Evolutionary conservation across 2,888 invertebrate genomes (phyloP), one percentile per base, ranked within the genome.

Genomic region (Melangyna quadrimaculata): DNA sequence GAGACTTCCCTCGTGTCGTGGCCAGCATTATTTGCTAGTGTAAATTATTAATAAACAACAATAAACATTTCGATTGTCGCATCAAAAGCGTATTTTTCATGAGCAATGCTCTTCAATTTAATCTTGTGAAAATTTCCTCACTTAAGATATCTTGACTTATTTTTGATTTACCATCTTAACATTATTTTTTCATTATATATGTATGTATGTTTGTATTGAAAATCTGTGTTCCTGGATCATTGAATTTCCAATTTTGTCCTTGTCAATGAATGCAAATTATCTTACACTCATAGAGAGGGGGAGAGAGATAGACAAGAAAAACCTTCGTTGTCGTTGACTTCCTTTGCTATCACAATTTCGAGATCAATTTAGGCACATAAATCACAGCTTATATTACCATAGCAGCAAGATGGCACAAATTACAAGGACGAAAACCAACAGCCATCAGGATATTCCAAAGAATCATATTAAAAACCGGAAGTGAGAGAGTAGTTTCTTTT

Each of bases 241-340:
- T 69, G 69, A 65, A 45, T 69, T 69, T 69, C 69, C 69, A 69
- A 69, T 69, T 69, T 53, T 37, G 69, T 69, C 17, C 37, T 48
- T 53, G 53, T 69, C 69, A 69, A 69, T 69, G 51, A 37, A 69
- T 53, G 69, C 69, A 69, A 69, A 69, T 69, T 69, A 65, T 45
- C 7, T 14, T 29, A 17, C 35, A n/a, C n/a, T n/a, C n/a, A 24
- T n/a, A 24, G 3, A 24, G 59, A 61, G 9, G 29, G 43, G 1
- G 9, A 45, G 4, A 19, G 19, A 40, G n/a, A 14, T 22, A 12
- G 10, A 14, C 19, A 37, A 37, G 2, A 14, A 19, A 27, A 27
- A 43, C 43, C 43, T 43, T 63, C 19, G 0, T 32, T 17, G 19
- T 22, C 55, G 65, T 29, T 45, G 29, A 32, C 17, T 45, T 45